Evolutionary conservation across 2,888 invertebrate genomes (phyloP), one percentile per base, ranked within the genome.

Genomic region (Dusona sp.): DNA sequence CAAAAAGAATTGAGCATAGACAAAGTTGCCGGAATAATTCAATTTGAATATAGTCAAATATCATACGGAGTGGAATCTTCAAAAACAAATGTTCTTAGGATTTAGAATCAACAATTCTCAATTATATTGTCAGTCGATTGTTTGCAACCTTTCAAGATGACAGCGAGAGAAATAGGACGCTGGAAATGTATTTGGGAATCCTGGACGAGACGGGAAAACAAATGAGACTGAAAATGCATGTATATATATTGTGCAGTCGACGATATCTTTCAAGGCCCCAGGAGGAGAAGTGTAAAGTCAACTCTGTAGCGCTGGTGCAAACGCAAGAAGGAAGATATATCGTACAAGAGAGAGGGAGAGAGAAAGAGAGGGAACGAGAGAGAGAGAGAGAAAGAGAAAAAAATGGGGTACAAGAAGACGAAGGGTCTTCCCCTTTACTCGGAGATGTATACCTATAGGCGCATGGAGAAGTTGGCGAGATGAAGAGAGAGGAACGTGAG

Each of bases 251-350:
- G 36, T 25, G 61, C 33, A 54, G 42, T 51, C 68, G 61, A 65
- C 74, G 80, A 81, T 82, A 83, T 87, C 81, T 83, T 84, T 80
- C 77, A 80, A 86, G 83, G 80, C 83, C 84, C 85, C 89, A 88
- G 75, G 88, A 88, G 78, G 88, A 89, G 87, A 90, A 90, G 92
- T 89, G 91, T 92, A 92, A 92, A 92, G 92, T 92, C 92, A 92
- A 91, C 90, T 91, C 90, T 82, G 82, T 82, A 80, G 77, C 64
- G 73, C 65, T 78, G 79, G 84, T 79, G 84, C 78, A 84, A 77
- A 29, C 68, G 64, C 68, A 68, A 68, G 84, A 83, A 83, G 84
- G 72, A 80, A 68, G 22, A 79, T 79, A 79, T 48, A 57, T 80
- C 73, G 61, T 65, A 29, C 70, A 13, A 77, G 64, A 65, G 78